Base-by-base conservation (phyloP, 2,113 vertebrate species). In the Symphodus melops region DNA sequence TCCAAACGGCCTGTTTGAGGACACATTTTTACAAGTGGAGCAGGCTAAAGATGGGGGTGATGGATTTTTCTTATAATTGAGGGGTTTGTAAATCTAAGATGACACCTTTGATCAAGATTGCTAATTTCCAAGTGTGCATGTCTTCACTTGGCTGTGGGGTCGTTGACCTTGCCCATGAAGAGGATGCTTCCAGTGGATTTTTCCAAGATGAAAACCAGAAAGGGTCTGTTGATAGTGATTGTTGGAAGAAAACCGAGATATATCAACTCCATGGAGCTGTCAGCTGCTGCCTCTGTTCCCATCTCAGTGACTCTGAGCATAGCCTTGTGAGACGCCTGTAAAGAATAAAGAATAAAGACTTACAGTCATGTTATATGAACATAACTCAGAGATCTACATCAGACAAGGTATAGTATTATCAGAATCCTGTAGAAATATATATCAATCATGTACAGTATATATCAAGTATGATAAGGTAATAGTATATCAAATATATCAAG, bases 121-220 rank as follows among this genome's bases (percentile, higher is more conserved):
- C 36, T 12, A n/a, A 51, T 23, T 41, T 44, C 17, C 21, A 5
- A 36, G 54, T 44, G 42, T 0, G 12, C 0, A 48, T 3, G 2
- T 39, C 39, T 84, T 77, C 78, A 92, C 44, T 81, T 37, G 21
- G 80, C 75, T 20, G 81, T 51, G 0, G 95, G 96, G 63, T 95
- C 91, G 74, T 59, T 77, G 64, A 98, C 89, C 91, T 95, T 96
- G 84, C 93, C 96, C 85, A 96, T 91, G 83, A 98, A 96, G 36
- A 98, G 88, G 14, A 94, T 92, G 80, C 92, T 95, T 87, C 82
- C 94, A 1, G 94, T 95, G 13, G 82, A 90, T 65, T 90, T 48
- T 20, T 98, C 94, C 8, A 95, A 70, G 79, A 97, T 86, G 52
- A 95, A 19, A 33, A 95, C 0, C 39, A 96, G 2, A 91, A 98